Percentiles rank a stretch among this genome's conserved stretches.
phyloP scores from a whole-genome alignment of 2,888 invertebrate genomes.

The Drosophila picticornis region DNA sequence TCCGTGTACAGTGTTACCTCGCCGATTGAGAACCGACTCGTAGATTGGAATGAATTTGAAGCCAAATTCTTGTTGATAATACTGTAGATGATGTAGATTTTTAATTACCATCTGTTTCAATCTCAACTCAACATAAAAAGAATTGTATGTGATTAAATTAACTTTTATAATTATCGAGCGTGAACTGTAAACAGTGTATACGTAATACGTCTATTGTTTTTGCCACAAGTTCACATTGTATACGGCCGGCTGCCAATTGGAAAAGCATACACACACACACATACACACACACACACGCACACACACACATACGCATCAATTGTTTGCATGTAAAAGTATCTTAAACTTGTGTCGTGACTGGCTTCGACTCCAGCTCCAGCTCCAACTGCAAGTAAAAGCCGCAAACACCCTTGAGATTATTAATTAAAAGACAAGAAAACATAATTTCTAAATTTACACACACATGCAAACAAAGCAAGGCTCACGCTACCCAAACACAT shows the following conservation, averaged over 20 bases:
- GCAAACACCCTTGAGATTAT: constrained; percentile 74
- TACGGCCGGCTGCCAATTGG: constrained; percentile 10
- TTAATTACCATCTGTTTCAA: neutral
- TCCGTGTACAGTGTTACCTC: constrained; percentile 11
- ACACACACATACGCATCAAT: neutral
- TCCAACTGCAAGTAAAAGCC: constrained; percentile 31
- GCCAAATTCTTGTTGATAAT: neutral
- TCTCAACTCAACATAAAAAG: neutral
- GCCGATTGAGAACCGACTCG: neutral
- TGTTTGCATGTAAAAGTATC: constrained; percentile 6
- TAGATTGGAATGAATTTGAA: neutral
- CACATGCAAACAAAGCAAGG: constrained; percentile 33
- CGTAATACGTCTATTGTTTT: constrained; percentile 35
- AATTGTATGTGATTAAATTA: neutral
- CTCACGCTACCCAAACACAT: constrained; percentile 6
- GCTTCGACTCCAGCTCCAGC: constrained; percentile 7
- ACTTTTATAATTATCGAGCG: neutral
- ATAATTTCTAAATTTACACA: constrained; percentile 77
- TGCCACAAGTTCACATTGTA: constrained; percentile 34
- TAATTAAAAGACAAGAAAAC: constrained; percentile 81
- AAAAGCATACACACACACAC: constrained; percentile 11
- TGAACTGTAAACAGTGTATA: constrained; percentile 11
- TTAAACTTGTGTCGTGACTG: constrained; percentile 23
- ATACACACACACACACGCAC: neutral
- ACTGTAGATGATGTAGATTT: neutral